Conservation (phyloP, 23 tunicate genomes). For the Botrylloides violaceus region DNA sequence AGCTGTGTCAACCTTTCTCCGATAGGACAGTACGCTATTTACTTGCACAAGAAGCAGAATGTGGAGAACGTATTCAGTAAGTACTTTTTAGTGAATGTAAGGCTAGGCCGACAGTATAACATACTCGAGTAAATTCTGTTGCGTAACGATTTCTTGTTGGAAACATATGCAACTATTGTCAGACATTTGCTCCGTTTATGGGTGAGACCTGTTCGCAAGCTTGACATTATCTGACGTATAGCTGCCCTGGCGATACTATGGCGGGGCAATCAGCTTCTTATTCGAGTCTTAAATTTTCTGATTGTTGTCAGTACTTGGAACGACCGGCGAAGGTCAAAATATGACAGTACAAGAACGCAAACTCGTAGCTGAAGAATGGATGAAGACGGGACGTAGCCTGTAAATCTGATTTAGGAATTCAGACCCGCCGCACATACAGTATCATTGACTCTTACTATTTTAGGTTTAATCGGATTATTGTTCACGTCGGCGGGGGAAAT, state of each 20-base stretch:
- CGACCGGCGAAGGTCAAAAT: slow-evolving; percentile 86
- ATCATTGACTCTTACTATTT: neutral
- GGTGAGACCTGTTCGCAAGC: too few species aligned
- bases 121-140: too few species aligned
- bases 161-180: too few species aligned
- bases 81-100: too few species aligned
- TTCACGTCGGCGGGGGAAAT: slow-evolving; percentile 60
- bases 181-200: too few species aligned
- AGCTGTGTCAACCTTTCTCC: slow-evolving; percentile 46
- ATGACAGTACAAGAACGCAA: slow-evolving; percentile 68
- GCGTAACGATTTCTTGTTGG: too few species aligned
- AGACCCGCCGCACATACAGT: neutral
- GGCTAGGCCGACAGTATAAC: too few species aligned
- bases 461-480: slow-evolving; percentile 61
- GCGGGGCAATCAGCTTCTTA: too few species aligned
- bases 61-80: slow-evolving; percentile 54
- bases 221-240: too few species aligned
- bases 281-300: too few species aligned
- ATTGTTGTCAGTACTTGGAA: slow-evolving; percentile 44
- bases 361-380: slow-evolving; percentile 64
- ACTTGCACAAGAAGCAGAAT: slow-evolving; percentile 33
- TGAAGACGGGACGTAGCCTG: slow-evolving; percentile 39
- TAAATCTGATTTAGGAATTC: neutral
- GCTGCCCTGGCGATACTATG: too few species aligned
- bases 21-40: slow-evolving; percentile 45